Base-by-base conservation (phyloP, 2,797 vertebrate species). In the Clarias laeviceps region DNA sequence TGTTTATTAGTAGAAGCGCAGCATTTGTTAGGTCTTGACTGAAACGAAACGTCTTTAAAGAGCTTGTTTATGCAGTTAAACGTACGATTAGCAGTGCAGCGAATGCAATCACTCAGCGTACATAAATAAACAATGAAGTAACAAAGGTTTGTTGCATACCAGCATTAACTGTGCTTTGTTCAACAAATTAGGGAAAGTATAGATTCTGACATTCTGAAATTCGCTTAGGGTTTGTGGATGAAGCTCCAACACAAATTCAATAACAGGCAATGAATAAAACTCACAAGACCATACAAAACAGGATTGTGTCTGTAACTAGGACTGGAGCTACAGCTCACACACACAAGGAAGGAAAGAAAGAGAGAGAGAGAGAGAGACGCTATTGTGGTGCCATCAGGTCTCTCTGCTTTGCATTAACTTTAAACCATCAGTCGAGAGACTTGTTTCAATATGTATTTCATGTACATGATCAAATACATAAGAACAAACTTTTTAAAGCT, bases 21-120 rank as follows among this genome's bases (percentile, higher is more conserved):
- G 91, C 89, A 91, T 92, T 93, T 95, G 94, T 94, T 94, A 93
- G 91, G 93, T 94, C 88, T 89, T 91, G 90, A 93, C 92, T 93
- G 92, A 94, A 94, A 90, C 93, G 93, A 95, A 94, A 94, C 94
- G 93, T 93, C 94, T 93, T 93, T 90, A 93, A 92, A 93, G 62
- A 65, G 88, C 92, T 93, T 94, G 92, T 92, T 94, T 93, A 94
- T 92, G 91, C 89, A 92, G 90, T 89, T 91, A 94, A 85, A 85
- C 90, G 92, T 11, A 90, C 92, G 91, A 91, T 90, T 92, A 92
- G 91, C 92, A 82, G 90, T 86, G 88, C 92, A 87, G 66, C 89
- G 92, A 91, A 92, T 93, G 90, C 94, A 93, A 92, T 92, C 90
- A 94, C 93, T 93, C 89, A 81, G 91, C 89, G 89, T 90, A 91